Base-by-base conservation (phyloP, 1,140 invertebrate genomes). In the Phymorhynchus buccinoides region DNA sequence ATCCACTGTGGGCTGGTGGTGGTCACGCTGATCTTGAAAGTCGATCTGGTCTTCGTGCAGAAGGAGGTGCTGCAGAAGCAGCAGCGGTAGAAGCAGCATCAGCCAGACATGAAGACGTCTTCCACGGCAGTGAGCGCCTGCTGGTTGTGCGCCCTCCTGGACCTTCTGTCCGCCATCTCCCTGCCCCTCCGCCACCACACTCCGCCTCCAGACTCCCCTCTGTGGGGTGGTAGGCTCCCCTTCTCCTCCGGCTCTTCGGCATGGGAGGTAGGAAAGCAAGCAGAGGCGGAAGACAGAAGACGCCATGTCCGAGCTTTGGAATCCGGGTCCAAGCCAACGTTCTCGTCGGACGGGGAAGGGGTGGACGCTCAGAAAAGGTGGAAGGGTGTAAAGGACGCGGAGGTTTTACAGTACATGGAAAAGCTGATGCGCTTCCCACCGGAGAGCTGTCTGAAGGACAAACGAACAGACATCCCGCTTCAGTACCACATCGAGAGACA, bases 401-500 rank as follows among this genome's bases (percentile, higher is more conserved):
- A 52, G 37, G 37, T 77, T 16, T 48, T 81, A 22, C 62, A 75
- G 48, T 81, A 73, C 80, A 82, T 81, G n/a, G 80, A 82, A 32
- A 32, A n/a, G 22, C 41, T 75, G 68, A 27, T 75, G 30, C 79
- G 52, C 22, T 35, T 30, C 41, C 35, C 7, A 2, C 22, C 56
- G 37, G 42, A 42, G 2, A 62, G 44, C 84, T 85, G 73, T 27
- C 32, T 56, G 7, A 4, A 27, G 12, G n/a, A 44, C n/a, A 30
- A 39, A 16, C 66, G 7, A 30, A 27, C 30, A 41, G 66, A 27
- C 48, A 27, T 39, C 37, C 27, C 77, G 39, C 56, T 30, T 16
- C 35, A 48, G n/a, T 86, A 68, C 68, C 6, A 4, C 39, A 85
- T 88, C 42, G 71, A n/a, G 9, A 44, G 81, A 18, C 41, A 78